Percentiles rank a stretch among this genome's conserved stretches.
Evolutionary conservation across 2,888 invertebrate species (phyloP).

Genomic region (Acanthosoma haemorrhoidale): DNA sequence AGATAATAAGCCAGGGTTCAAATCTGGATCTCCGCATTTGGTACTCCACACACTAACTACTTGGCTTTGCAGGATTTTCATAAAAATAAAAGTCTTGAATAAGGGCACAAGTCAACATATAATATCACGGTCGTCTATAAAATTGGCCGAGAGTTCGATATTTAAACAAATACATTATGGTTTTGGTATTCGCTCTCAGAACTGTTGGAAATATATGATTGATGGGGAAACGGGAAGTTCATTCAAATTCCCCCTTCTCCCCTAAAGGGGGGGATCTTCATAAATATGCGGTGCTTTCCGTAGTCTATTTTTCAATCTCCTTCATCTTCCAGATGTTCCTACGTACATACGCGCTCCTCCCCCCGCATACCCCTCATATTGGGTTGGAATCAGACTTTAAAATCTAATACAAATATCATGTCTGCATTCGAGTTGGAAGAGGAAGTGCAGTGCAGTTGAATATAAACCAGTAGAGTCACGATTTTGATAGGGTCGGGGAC

Average conservation of each 20-base stretch:
- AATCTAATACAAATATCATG: slow-evolving; percentile 4
- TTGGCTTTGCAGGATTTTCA: too few species aligned
- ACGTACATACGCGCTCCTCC: neutral
- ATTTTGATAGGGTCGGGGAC: neutral
- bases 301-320: neutral
- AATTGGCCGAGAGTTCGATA: too few species aligned
- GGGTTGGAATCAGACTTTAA: neutral
- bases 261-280: neutral
- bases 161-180: too few species aligned
- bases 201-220: neutral
- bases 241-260: neutral
- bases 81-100: too few species aligned
- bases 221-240: neutral
- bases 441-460: slow-evolving; percentile 1
- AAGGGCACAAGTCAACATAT: too few species aligned
- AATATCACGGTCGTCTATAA: too few species aligned
- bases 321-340: slow-evolving; percentile 2
- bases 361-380: neutral
- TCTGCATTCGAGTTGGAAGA: neutral
- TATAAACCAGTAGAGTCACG: neutral
- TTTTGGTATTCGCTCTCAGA: too few species aligned
- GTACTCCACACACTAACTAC: too few species aligned
- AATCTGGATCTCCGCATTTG: too few species aligned
- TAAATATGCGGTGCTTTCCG: neutral
- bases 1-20: too few species aligned